Evolutionary conservation across 2,113 vertebrate genomes (phyloP), one percentile per base, ranked within the genome.

Genomic region (Choloepus hoffmanni): DNA sequence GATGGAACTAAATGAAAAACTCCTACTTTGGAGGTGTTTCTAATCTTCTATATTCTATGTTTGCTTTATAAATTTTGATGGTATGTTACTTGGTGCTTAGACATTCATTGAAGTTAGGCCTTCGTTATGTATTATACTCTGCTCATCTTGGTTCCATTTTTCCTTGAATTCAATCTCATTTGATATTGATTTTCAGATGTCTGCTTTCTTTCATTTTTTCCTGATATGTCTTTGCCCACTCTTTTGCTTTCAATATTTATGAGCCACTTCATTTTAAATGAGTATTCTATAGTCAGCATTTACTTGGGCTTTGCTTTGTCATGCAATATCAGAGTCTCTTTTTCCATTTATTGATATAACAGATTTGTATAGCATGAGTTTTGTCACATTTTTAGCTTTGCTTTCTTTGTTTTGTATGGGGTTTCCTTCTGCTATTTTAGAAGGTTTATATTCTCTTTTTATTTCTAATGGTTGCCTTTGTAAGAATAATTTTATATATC

Each of bases 401-500:
- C 50, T 45, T 78, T 85, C 36, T 90, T 93, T 78, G 36, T 84
- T 91, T 79, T 73, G 3, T 73, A 67, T 88, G 24, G 58, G 36
- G 3, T 65, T 72, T 88, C 33, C 16, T 60, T 85, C 21, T 76
- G 1, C 55, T 76, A 62, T 68, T 92, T 95, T 92, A 13, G 40
- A 67, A 87, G 21, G 21, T 45, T 5, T 60, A 12, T 15, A 36
- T 21, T 79, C 48, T 92, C 48, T 55, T 78, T 83, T 87, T 84
- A 60, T 73, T 74, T 89, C 73, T 85, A 96, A 58, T 43, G 23
- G 11, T 33, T 88, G 23, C 40, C 19, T 94, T 85, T 90, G 30
- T 48, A 92, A 88, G 21, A 85, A 85, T 77, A 77, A 85, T 76
- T 95, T 60, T 81, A 89, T 60, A n/a, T 76, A 81, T 30, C 73